Evolutionary conservation across 2,797 vertebrate genomes (phyloP), one percentile per base, ranked within the genome.

Genomic region (Parauchenoglanis ngamensis): DNA sequence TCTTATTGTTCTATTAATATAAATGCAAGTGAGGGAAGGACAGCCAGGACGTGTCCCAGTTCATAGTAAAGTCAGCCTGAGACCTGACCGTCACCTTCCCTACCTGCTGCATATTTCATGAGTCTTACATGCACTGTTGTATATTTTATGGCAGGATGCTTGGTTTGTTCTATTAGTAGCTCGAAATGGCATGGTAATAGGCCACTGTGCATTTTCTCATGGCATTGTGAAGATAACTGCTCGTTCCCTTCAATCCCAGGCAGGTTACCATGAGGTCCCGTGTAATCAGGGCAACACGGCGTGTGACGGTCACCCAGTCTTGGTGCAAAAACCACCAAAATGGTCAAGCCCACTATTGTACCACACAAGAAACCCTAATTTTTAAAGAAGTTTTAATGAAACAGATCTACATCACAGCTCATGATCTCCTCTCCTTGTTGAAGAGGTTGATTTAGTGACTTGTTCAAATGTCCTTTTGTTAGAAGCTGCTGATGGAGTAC

Each of bases 81-180:
- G 83, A 70, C 88, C 88, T 84, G 31, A 70, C 86, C 75, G 2
- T 83, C 83, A 88, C 86, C 90, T 86, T 90, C 85, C 88, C 88
- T 88, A 87, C 73, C 85, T 85, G 86, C 70, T 84, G 89, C 89
- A 92, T 92, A 90, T 90, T 92, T 89, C 85, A 93, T 90, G 91
- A 92, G 91, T 44, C 52, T 90, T 91, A 91, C 91, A 86, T 88
- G 91, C 85, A 72, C 67, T 46, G 13, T 89, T 92, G 72, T 91
- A 92, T 91, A 92, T 88, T 93, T 94, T 75, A 92, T 90, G 86
- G 89, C 7, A 23, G 70, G 28, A 82, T 35, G 78, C 11, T 35
- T 31, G 59, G 65, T 44, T 56, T 70, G 82, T 12, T 52, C 84
- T 72, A 35, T 70, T 46, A 70, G 54, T 65, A 59, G 56, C 63